Evolutionary conservation across 2,888 invertebrate genomes (phyloP).

Genomic region (Cyrtodaria siliqua): DNA sequence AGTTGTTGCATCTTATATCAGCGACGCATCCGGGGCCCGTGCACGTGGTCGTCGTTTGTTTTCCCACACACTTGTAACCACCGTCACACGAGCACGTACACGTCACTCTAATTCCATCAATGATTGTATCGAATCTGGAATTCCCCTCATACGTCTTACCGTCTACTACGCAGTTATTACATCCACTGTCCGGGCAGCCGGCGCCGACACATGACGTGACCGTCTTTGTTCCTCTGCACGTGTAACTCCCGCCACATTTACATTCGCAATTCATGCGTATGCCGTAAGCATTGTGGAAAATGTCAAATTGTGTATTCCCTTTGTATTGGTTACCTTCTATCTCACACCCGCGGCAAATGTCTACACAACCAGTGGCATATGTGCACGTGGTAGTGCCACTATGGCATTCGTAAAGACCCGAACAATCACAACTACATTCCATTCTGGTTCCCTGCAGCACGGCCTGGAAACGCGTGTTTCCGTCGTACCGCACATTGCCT

Average conservation of each 20-base stretch:
- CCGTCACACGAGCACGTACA: slow-evolving; percentile 59
- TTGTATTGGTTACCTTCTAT: slow-evolving; percentile 36
- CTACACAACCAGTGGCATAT: slow-evolving; percentile 24
- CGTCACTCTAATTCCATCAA: slow-evolving; percentile 37
- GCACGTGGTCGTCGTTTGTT: slow-evolving; percentile 22
- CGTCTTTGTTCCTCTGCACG: slow-evolving; percentile 24
- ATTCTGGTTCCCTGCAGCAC: slow-evolving; percentile 29
- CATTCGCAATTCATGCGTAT: slow-evolving; percentile 41
- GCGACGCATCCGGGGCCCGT: slow-evolving; percentile 37
- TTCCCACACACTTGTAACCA: slow-evolving; percentile 47
- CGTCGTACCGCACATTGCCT: slow-evolving; percentile 52
- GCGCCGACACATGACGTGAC: slow-evolving; percentile 22
- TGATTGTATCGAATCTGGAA: slow-evolving; percentile 33
- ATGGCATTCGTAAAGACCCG: slow-evolving; percentile 8
- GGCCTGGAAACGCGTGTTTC: slow-evolving; percentile 54
- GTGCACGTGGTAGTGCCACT: slow-evolving; percentile 10
- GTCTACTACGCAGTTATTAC: slow-evolving; percentile 44
- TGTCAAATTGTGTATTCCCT: slow-evolving; percentile 56
- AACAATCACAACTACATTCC: slow-evolving; percentile 49
- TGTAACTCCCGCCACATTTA: slow-evolving; percentile 36
- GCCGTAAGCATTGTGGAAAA: slow-evolving; percentile 34
- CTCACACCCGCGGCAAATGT: slow-evolving; percentile 32
- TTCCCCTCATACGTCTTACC: slow-evolving; percentile 28
- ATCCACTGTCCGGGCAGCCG: slow-evolving; percentile 20
- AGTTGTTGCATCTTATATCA: slow-evolving; percentile 36